Conservation (phyloP, 2,888 invertebrate species). For the Calliphora vomitoria region DNA sequence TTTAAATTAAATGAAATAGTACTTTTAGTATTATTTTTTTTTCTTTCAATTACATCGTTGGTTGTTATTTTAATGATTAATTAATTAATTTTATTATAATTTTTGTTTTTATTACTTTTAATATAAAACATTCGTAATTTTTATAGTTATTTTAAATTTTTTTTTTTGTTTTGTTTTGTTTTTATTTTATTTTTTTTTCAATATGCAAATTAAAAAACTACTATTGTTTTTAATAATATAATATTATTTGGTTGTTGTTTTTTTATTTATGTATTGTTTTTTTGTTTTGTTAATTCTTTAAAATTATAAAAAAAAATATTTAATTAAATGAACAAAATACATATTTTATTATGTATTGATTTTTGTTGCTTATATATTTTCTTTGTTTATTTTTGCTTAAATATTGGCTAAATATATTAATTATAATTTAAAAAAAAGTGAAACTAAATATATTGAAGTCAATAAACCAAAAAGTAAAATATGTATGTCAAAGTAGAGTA, state of each 20-base stretch:
- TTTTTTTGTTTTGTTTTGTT: conserved; percentile 34
- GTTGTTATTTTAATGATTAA: conserved; percentile 66
- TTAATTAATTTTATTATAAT: conserved; percentile 31
- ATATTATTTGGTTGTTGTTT: conserved; percentile 56
- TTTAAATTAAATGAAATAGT: conserved; percentile 68
- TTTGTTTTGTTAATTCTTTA: conserved; percentile 5
- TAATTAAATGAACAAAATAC: background rate
- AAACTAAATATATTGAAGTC: background rate
- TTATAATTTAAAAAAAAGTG: conserved; percentile 15
- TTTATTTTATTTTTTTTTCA: conserved; percentile 12
- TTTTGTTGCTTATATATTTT: conserved; percentile 14
- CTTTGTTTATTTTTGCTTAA: conserved; percentile 48
- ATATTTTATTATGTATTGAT: conserved; percentile 10
- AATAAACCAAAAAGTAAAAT: background rate
- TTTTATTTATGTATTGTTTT: background rate
- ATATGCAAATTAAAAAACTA: conserved; percentile 65
- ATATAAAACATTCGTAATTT: conserved; percentile 67
- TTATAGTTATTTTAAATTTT: conserved; percentile 45
- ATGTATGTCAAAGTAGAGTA: conserved; percentile 33
- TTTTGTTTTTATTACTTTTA: conserved; percentile 36
- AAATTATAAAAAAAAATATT: conserved; percentile 32
- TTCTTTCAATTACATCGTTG: conserved; percentile 72
- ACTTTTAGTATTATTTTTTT: conserved; percentile 62
- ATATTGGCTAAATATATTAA: conserved; percentile 58
- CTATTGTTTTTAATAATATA: conserved; percentile 38